These are phyloP conservation scores for Eupithecia inturbata DNA, from an alignment of 2,888 invertebrate species.

Conservation along the genomic window DNA sequence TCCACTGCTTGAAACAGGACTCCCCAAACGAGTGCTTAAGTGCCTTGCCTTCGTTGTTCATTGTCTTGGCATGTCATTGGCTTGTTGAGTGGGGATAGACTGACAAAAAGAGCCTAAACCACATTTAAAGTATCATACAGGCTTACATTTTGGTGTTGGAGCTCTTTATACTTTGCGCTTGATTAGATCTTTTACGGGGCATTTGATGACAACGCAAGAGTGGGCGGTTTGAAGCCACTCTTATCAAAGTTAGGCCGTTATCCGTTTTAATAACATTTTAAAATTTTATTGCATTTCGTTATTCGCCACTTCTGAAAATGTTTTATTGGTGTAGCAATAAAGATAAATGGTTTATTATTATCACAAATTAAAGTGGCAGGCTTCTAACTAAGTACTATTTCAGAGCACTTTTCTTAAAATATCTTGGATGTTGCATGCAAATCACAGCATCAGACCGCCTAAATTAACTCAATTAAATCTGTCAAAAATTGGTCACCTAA, in stretches of 20 bases:
- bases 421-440: neutral
- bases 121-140: neutral
- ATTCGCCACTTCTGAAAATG: conserved; percentile 18
- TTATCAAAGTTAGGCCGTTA: conserved; percentile 33
- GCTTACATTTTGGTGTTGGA: neutral
- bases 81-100: neutral
- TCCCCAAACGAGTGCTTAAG: too few relatives aligned
- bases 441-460: too few relatives aligned
- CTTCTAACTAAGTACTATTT: neutral
- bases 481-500: too few relatives aligned
- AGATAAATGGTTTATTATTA: conserved; percentile 20
- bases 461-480: too few relatives aligned
- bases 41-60: neutral
- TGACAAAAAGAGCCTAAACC: neutral
- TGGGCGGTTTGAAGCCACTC: conserved; percentile 30
- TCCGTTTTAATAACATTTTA: conserved; percentile 25
- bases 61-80: neutral
- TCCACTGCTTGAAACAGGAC: too few relatives aligned
- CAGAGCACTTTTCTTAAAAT: neutral
- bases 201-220: conserved; percentile 25
- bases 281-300: conserved; percentile 31
- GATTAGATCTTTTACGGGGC: conserved; percentile 30
- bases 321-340: conserved; percentile 21
- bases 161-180: conserved; percentile 12
- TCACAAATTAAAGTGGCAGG: neutral